Evolutionary conservation across 2,113 vertebrate species (phyloP).

Genomic region (Bubo blakistoni): DNA sequence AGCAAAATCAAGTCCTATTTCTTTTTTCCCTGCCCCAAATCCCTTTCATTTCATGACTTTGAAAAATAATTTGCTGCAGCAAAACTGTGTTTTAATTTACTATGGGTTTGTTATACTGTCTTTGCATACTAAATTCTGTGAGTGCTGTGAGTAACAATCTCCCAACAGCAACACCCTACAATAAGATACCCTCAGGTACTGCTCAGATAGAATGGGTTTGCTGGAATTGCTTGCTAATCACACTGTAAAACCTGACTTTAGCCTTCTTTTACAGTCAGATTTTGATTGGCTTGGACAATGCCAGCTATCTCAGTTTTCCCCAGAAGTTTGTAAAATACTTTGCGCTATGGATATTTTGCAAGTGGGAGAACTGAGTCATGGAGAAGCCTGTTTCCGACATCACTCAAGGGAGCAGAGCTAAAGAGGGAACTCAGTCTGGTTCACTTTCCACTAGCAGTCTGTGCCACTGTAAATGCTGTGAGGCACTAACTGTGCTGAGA

Average conservation of each 20-base stretch:
- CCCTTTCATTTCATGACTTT: not conserved
- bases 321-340: not conserved
- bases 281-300: not conserved
- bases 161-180: not conserved
- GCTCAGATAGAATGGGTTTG: not conserved
- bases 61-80: not conserved
- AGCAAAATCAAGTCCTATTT: not conserved
- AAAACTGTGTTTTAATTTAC: not conserved
- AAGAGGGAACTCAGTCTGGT: not conserved
- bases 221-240: not conserved
- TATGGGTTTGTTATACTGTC: not conserved
- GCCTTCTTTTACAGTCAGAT: not conserved
- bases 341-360: not conserved
- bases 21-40: not conserved
- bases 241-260: not conserved
- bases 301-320: not conserved
- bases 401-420: not conserved
- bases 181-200: not conserved
- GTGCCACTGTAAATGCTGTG: fast-evolving
- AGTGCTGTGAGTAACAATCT: not conserved
- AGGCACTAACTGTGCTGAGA: not conserved
- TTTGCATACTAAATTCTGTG: not conserved
- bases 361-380: not conserved
- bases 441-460: not conserved
- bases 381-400: not conserved